These are phyloP conservation scores for Lutraria lutraria DNA, from an alignment of 2,888 invertebrate genomes.

Conservation along the genomic window DNA sequence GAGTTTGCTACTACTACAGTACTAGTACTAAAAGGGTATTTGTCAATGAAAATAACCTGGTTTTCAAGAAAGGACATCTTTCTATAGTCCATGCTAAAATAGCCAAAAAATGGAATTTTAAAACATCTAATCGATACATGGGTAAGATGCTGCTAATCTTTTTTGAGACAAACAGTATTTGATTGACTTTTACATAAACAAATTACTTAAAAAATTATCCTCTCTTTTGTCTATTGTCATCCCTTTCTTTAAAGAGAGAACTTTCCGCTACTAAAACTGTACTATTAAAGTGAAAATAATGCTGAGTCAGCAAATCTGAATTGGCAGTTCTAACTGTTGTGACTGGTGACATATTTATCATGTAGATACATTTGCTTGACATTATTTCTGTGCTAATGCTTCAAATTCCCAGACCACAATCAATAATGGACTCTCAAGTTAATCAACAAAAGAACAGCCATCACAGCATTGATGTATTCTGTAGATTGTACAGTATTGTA, in stretches of 20 bases:
- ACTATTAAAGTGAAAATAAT: not conserved
- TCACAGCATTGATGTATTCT: constrained; percentile 7
- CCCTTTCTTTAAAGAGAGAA: not conserved
- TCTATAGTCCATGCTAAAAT: no score
- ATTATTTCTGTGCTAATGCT: not conserved
- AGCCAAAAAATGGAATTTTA: no score
- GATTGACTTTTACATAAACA: no score
- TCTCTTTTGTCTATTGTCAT: not conserved
- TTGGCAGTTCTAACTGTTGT: not conserved
- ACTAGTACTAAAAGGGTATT: no score
- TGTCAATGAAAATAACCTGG: no score
- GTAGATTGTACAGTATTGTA: not conserved
- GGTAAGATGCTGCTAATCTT: no score
- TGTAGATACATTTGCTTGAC: not conserved
- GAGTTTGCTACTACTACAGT: no score
- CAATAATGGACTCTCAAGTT: constrained; percentile 4
- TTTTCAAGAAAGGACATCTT: no score
- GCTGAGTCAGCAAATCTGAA: constrained; percentile 8
- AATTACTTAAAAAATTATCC: no score
- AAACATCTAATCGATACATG: no score
- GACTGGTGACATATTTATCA: constrained; percentile 2
- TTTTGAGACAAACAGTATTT: no score
- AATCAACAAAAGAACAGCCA: constrained; percentile 8
- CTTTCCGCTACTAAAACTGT: not conserved
- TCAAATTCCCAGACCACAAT: not conserved